Evolutionary conservation across 2,888 invertebrate genomes (phyloP), one percentile per base, ranked within the genome.

Genomic region (Pristionchus maxplancki): DNA sequence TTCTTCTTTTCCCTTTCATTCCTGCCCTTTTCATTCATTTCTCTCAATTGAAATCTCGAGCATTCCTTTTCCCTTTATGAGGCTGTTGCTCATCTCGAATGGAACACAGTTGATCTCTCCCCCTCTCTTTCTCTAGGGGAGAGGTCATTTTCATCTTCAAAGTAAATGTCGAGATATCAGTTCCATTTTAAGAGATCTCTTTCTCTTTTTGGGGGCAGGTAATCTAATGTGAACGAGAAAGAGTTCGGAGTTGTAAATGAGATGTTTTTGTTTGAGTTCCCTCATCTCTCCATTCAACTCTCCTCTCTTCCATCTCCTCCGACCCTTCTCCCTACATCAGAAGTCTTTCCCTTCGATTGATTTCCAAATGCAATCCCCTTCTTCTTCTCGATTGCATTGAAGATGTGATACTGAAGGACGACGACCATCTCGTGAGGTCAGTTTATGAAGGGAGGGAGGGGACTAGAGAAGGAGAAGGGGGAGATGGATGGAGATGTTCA

Each of bases 241-340:
- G 64, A 31, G 64, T 64, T 64, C 31, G 37, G 24, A 8, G 71
- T 71, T 37, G 71, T 71, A 71, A 71, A 71, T 37, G 6, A 48
- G 40, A 5, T 28, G 9, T 13, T 28, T 34, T 34, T 13, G 9
- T 0, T 85, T 40, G 15, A 85, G 85, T 85, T 28, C 44, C 85
- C n/a, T 44, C 85, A 8, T 62, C 62, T 37, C 62, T 85, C 13
- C 85, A 40, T 17, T 40, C 85, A 3, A 58, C 34, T 71, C 71
- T 87, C 20, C 34, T 58, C 48, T 71, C 86, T 5, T 34, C 50
- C 50, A n/a, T 58, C 67, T 34, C 58, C 8, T 48, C 48, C 15
- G 86, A 87, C 50, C 71, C 71, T 50, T 87, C 86, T 40, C 71
- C 71, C 31, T 87, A 87, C 50, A 64, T 87, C 28, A 50, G 86